Base-by-base conservation (phyloP, 2,113 vertebrate species). In the Ornithorhynchus anatinus region DNA sequence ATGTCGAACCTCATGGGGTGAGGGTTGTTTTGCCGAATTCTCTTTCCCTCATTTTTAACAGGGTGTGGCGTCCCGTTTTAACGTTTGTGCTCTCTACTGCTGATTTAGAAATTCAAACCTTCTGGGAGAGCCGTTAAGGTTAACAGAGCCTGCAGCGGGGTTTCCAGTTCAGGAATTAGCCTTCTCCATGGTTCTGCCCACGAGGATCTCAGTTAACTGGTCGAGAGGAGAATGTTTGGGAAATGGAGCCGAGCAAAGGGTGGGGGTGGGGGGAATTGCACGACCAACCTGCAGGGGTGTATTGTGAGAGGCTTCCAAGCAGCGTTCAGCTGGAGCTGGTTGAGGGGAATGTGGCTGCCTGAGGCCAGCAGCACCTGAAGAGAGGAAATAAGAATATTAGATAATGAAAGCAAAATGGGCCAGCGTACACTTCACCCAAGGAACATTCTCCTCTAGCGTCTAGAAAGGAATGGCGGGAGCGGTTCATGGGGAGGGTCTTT, bases 101-200 rank as follows among this genome's bases (percentile, higher is more conserved):
- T 25, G 12, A 56, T 62, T n/a, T 31, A 70, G 10, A 59, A 58
- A 37, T 35, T 39, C 8, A 33, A 58, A 22, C 50, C 48, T 42
- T 37, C n/a, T 39, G n/a, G 14, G 45, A 71, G 23, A 25, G 12
- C 31, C 13, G 32, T 22, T 57, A 37, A 69, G 29, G 17, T 43
- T 52, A 38, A 56, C 32, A 43, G 8, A 81, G 12, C 8, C 8
- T 39, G 4, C 5, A 48, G 23, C 17, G 25, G 33, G n/a, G 56
- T 57, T 63, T 67, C 6, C 14, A 23, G 42, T 2, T 43, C 38
- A 67, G 66, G 40, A 79, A 1, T n/a, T 59, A 35, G 47, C 44
- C 44, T 0, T n/a, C 52, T 1, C 33, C 22, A 20, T 14, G 2
- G 6, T 54, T 22, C 10, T 45, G 14, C n/a, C 51, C 51, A 53